Conservation (phyloP, 2,888 invertebrate species). For the Cataglyphis rosenhaueri region DNA sequence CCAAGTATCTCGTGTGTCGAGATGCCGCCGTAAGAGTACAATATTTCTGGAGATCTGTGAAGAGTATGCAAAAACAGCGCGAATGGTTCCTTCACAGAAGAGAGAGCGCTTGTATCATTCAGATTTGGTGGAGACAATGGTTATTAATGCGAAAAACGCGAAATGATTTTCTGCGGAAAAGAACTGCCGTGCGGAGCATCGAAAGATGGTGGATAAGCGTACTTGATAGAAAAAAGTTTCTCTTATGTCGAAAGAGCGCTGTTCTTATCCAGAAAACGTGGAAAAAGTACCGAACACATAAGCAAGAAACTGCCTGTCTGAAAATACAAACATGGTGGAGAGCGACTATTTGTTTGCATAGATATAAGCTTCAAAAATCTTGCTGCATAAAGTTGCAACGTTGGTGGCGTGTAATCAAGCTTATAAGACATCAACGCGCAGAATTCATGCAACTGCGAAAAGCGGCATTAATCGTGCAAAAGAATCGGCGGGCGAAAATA, state of each 20-base stretch:
- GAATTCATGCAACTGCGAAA: conserved; percentile 14
- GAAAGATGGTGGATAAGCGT: conserved; percentile 46
- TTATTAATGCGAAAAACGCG: conserved; percentile 83
- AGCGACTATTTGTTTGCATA: conserved; percentile 50
- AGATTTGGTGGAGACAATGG: conserved; percentile 85
- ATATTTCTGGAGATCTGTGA: conserved; percentile 82
- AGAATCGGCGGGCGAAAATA: conserved; percentile 36
- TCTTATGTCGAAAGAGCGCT: neutral
- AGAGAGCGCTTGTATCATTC: conserved; percentile 82
- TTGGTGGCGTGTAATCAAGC: conserved; percentile 31
- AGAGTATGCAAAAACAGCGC: conserved; percentile 83
- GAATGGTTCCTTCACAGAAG: conserved; percentile 81
- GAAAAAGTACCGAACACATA: neutral
- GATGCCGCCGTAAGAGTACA: conserved; percentile 78
- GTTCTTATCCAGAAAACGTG: conserved; percentile 35
- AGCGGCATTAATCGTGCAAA: neutral
- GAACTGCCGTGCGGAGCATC: conserved; percentile 79
- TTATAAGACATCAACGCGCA: neutral
- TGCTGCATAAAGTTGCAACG: conserved; percentile 30
- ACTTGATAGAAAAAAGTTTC: conserved; percentile 39
- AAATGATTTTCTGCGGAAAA: conserved; percentile 81
- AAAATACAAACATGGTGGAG: conserved; percentile 79
- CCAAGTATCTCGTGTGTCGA: conserved; percentile 79
- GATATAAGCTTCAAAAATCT: conserved; percentile 62
- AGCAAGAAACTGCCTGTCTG: conserved; percentile 53